These are phyloP conservation scores for Dorcus hopei DNA, from an alignment of 2,888 invertebrate species.

Conservation along the genomic window DNA sequence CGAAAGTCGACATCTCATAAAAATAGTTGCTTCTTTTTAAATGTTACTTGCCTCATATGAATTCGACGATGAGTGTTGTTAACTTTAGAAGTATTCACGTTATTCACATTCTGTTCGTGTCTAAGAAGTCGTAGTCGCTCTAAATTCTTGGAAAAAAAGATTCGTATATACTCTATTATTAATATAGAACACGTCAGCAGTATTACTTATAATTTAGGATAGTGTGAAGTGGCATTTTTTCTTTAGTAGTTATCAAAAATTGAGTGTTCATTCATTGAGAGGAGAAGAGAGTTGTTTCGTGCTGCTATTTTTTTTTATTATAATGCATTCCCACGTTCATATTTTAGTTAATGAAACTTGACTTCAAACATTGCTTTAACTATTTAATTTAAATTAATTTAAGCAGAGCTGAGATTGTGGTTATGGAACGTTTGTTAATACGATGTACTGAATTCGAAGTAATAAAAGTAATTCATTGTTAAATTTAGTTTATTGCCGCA, in stretches of 20 bases:
- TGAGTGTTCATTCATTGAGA: too few relatives aligned
- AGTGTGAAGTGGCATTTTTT: background rate
- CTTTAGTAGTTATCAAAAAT: too few relatives aligned
- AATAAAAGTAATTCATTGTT: constrained; percentile 15
- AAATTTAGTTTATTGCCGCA: background rate
- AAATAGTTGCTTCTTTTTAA: constrained; percentile 1
- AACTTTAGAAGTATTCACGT: background rate
- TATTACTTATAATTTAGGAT: constrained; percentile 15
- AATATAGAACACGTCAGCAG: constrained; percentile 13
- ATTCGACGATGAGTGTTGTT: background rate
- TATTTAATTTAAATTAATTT: background rate
- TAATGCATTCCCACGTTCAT: background rate
- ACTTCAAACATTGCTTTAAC: background rate
- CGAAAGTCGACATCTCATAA: background rate
- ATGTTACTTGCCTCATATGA: background rate
- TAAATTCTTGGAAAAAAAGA: background rate
- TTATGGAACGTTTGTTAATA: background rate
- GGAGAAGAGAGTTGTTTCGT: too few relatives aligned
- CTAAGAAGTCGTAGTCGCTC: background rate
- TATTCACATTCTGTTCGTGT: background rate
- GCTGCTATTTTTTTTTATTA: too few relatives aligned
- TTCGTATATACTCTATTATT: background rate
- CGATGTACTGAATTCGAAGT: constrained; percentile 14
- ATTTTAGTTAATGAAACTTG: background rate
- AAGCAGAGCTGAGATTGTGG: background rate